Evolutionary conservation across 2,113 vertebrate species (phyloP), one percentile per base, ranked within the genome.

Genomic region (Muscicapa adusta): DNA sequence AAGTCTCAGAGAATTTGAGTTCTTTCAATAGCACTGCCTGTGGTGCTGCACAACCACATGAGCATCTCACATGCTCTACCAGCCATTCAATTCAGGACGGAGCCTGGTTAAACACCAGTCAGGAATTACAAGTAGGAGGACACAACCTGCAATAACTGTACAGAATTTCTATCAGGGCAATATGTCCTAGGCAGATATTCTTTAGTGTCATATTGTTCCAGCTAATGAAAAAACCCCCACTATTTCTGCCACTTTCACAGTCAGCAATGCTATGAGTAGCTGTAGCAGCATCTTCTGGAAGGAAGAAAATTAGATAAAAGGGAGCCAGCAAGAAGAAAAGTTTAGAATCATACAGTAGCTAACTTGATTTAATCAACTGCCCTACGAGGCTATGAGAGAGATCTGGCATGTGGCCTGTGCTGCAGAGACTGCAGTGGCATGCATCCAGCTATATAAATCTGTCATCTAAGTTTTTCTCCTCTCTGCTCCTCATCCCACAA

Each of bases 241-340:
- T 81, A 31, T 85, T 86, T 89, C 76, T 96, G 85, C 77, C 68
- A 65, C 56, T 88, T 88, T 91, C 51, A 67, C 22, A 93, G 85
- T 87, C 80, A 94, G 87, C 84, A 94, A 87, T 89, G 76, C 75
- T 73, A 85, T 85, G 42, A 95, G 90, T 89, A 95, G 92, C 84
- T 97, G 88, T 94, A 98, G 88, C 95, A 96, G 91, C 91, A 97
- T 85, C 68, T 95, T 92, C 91, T 92, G 88, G 88, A 96, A 93
- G 18, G 67, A 86, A 86, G 36, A 42, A 91, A 82, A 91, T 88
- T 56, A 90, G 67, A 92, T 94, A 94, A 96, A 96, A 96, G n/a
- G 26, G 40, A 96, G 85, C 60, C 90, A 96, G 60, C 60, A 90
- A 78, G 72, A 91, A 56, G n/a, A 93, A 77, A 96, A 93, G 45